Evolutionary conservation across 2,797 vertebrate species (phyloP).

Genomic region (Helarctos malayanus): DNA sequence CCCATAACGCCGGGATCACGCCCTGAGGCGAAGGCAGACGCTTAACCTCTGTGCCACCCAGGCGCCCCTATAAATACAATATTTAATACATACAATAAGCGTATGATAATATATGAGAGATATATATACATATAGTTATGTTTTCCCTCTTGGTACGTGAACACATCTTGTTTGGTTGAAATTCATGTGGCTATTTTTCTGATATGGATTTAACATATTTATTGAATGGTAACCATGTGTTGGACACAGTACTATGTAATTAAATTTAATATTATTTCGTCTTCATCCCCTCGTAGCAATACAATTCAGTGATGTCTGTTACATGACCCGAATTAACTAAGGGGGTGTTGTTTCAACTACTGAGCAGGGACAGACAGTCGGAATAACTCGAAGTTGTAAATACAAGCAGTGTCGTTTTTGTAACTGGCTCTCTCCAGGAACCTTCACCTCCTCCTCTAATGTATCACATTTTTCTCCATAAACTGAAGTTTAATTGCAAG

Average conservation of each 20-base stretch:
- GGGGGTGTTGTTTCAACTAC: not conserved
- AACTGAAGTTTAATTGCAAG: not conserved
- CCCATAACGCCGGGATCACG: too few species aligned
- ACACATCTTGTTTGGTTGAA: not conserved
- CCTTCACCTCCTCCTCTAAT: not conserved
- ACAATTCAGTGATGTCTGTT: not conserved
- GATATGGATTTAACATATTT: not conserved
- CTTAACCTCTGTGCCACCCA: too few species aligned
- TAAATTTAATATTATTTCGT: conserved; percentile 27
- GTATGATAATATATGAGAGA: too few species aligned
- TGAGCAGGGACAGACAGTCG: not conserved
- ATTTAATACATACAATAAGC: not conserved
- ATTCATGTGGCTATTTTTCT: not conserved
- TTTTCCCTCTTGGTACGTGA: not conserved
- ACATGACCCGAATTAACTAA: not conserved
- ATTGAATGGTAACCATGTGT: not conserved
- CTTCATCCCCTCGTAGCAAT: not conserved
- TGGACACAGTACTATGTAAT: not conserved
- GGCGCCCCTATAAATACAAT: not conserved
- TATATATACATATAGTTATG: not conserved
- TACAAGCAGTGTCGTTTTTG: not conserved
- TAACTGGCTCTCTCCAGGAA: not conserved
- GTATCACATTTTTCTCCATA: not conserved
- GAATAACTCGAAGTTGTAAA: not conserved
- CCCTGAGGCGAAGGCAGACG: too few species aligned